Evolutionary conservation across 2,113 vertebrate genomes (phyloP), one percentile per base, ranked within the genome.

Genomic region (Eurypyga helias): DNA sequence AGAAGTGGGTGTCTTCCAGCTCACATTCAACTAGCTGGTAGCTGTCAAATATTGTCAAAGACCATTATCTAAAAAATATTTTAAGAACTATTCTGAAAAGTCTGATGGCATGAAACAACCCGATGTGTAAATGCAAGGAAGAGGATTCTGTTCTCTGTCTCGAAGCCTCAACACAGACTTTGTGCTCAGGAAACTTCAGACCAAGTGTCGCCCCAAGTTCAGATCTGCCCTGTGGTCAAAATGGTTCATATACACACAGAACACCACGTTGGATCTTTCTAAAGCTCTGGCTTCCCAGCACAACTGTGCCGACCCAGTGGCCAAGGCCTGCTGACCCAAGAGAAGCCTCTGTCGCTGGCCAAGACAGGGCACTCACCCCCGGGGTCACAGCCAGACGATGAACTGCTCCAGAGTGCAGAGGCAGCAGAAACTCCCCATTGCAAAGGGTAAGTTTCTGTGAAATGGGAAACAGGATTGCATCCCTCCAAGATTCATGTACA

Each of bases 311-410:
- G 19, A 41, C 4, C 5, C 29, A 18, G 10, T 5, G 26, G 24
- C 2, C 6, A 3, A 0, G 1, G 13, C 19, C 33, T 28, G 61
- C 72, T 25, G 48, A 20, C 3, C 2, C 2, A 2, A 13, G 13
- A 25, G 49, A 31, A 11, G 54, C 5, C 23, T 5, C 38, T 6
- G 25, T 4, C 62, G 13, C 17, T 0, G 1, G 15, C 34, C 11
- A 23, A 8, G 67, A 26, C 24, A 41, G 25, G 2, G 1, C 48
- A 2, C 13, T 34, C 58, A 13, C 6, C 62, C 8, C 34, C 38
- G 1, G 0, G 0, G 2, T 11, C 6, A 17, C 0, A 26, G 41
- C 58, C 0, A 20, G 33, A 6, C 46, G 5, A 12, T 2, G 6
- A 28, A 3, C 26, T 2, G 36, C 57, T 17, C 34, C 25, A 4